Base-by-base conservation (phyloP, 2,113 vertebrate species). In the Saguinus imperator region DNA sequence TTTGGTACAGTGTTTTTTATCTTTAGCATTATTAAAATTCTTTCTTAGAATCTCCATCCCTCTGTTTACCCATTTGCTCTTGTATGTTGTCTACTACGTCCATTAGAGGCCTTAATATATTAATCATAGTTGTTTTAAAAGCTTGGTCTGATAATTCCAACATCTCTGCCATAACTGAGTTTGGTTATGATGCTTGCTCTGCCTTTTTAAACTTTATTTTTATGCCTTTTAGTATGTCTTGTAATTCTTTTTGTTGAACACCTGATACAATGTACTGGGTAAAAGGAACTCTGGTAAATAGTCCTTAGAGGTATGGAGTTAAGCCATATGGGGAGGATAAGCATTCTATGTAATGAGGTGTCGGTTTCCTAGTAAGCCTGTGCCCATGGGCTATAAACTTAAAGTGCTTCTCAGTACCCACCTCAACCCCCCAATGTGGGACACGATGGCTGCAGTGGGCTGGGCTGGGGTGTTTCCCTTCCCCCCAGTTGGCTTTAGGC, bases 121-220 rank as follows among this genome's bases (percentile, higher is more conserved):
- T 66, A 40, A 80, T 87, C 25, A 55, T 17, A 48, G 45, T 81
- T 91, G 55, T 94, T 94, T 94, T 96, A 75, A 57, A 87, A 57
- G 57, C 35, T 64, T 45, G 35, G 45, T 55, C 58, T 77, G 70
- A 14, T 83, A 91, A 94, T 76, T 40, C 50, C 35, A 50, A 83
- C 58, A 77, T 45, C n/a, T 27, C 58, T 82, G 35, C 76, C 35
- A 43, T 52, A 58, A 66, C 50, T 43, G 68, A 68, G 27, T 64
- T 64, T 75, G 25, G n/a, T 58, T 90, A 45, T 87, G 37, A 82
- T 40, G 70, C 70, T 35, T 87, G n/a, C 45, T 57, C 23, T 55
- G 8, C 76, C 35, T 76, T 79, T 87, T 96, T 25, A 86, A n/a
- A 81, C 73, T 45, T 55, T 48, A 14, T 16, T 4, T 8, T 75